Base-by-base conservation (phyloP, 2,888 invertebrate genomes). In the Drosophila kuntzei region DNA sequence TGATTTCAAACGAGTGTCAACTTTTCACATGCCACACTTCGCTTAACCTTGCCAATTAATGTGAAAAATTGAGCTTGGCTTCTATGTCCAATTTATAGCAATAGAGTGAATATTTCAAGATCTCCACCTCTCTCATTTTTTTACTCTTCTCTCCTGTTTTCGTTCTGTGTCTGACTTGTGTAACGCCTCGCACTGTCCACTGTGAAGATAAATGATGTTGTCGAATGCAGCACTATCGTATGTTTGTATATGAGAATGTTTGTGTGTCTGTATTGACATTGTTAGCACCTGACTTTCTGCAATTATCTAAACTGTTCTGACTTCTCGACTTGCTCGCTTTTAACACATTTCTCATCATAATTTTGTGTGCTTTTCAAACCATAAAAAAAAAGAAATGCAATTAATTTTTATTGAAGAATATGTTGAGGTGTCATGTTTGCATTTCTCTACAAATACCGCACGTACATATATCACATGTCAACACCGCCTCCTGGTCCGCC, bases 41-140 rank as follows among this genome's bases (percentile, higher is more conserved):
- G 65, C 68, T 76, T 88, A 86, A 80, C 82, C 88, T 73, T 83
- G 82, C 84, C 87, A 83, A 88, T 84, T 88, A 84, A 87, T 75
- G 78, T 88, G 89, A 86, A 71, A 88, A 72, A 80, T 72, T 72
- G 80, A 66, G 61, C 55, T 55, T 39, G 54, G 27, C 60, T 58
- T 22, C 50, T 39, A 32, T 61, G 39, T 71, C 57, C 87, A 86
- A 83, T 86, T 88, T 83, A 83, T 80, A 74, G 68, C 77, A 51
- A 67, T 57, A 66, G 51, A 63, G 49, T 58, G 55, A 63, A 71
- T 88, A 72, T 75, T 75, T 82, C 55, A 59, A 37, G 61, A 6
- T 12, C 0, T 12, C 3, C 18, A 4, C 11, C 1, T 14, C 25
- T 14, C 36, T 14, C 6, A 0, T n/a, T n/a, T 3, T 20, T 18